Percentiles rank a stretch among this genome's conserved stretches.
Evolutionary conservation across 2,888 invertebrate genomes (phyloP).

Genomic region (Atrina japonica): DNA sequence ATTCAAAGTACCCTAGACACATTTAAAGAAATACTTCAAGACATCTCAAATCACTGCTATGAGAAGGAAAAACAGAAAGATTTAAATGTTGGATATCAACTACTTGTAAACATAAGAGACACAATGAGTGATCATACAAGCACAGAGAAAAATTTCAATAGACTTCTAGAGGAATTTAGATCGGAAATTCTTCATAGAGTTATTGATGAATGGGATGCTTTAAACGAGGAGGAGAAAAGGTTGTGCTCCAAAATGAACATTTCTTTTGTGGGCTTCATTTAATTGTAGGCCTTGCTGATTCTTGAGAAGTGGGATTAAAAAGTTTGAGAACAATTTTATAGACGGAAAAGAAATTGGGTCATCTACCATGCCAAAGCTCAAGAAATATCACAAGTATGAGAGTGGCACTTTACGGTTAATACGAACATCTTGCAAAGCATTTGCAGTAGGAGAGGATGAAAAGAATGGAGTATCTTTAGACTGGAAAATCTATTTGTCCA

Average conservation of each 20-base stretch:
- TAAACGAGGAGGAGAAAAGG: slow-evolving; percentile 29
- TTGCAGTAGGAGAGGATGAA: slow-evolving; percentile 46
- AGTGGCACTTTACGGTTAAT: slow-evolving; percentile 48
- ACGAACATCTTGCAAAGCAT: slow-evolving; percentile 44
- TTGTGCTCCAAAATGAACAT: slow-evolving; percentile 46
- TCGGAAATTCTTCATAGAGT: slow-evolving; percentile 39
- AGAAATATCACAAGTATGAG: slow-evolving; percentile 48
- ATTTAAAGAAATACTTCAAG: slow-evolving; percentile 25
- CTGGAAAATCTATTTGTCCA: slow-evolving; percentile 28
- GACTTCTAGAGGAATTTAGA: slow-evolving; percentile 39
- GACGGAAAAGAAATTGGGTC: slow-evolving; percentile 50
- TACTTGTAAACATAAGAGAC: slow-evolving; percentile 45
- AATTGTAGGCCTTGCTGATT: slow-evolving; percentile 48
- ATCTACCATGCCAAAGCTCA: slow-evolving; percentile 40
- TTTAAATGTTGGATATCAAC: slow-evolving; percentile 36
- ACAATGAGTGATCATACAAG: slow-evolving; percentile 54
- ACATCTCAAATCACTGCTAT: slow-evolving; percentile 23
- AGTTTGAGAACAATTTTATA: slow-evolving; percentile 43
- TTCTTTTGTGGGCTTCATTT: slow-evolving; percentile 53
- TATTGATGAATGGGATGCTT: slow-evolving; percentile 27
- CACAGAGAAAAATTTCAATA: slow-evolving; percentile 52
- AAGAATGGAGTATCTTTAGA: slow-evolving; percentile 34
- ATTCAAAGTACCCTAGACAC: slow-evolving; percentile 34
- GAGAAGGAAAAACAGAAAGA: slow-evolving; percentile 11
- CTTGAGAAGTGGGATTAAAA: slow-evolving; percentile 40